Percentiles rank a stretch among this genome's conserved stretches.
Evolutionary conservation across 92 coral and sea anemone genomes (phyloP).

Genomic region (Paramuricea clavata): DNA sequence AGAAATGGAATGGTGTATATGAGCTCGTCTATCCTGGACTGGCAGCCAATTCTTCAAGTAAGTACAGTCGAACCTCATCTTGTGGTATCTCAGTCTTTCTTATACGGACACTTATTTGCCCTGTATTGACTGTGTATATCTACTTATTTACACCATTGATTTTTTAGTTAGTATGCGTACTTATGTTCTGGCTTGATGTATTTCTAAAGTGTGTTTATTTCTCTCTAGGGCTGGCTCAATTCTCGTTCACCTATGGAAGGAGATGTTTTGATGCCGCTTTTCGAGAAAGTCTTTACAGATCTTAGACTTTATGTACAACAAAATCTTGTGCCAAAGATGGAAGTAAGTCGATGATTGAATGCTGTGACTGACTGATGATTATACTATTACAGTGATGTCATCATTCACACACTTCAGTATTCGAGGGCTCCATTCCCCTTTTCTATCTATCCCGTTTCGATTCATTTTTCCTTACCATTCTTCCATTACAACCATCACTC

Average conservation of each 20-base stretch:
- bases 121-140: not conserved
- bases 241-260: conserved; percentile 81
- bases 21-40: conserved; percentile 96
- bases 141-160: not conserved
- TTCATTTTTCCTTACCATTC: too few species aligned
- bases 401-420: too few species aligned
- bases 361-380: not conserved
- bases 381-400: too few species aligned
- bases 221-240: conserved; percentile 91
- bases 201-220: not conserved
- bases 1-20: conserved; percentile 99
- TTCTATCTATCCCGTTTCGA: too few species aligned
- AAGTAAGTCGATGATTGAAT: conserved; percentile 61
- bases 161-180: not conserved
- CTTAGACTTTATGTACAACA: conserved; percentile 75
- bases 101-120: not conserved
- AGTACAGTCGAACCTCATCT: too few species aligned
- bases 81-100: too few species aligned
- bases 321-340: conserved; percentile 84
- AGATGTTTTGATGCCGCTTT: conserved; percentile 86
- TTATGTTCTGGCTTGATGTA: not conserved
- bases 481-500: too few species aligned
- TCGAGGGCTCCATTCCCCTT: too few species aligned
- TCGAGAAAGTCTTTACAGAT: conserved; percentile 86
- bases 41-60: conserved; percentile 93